These are phyloP conservation scores for Melinaea menophilus DNA, from an alignment of 2,888 invertebrate genomes.

Conservation along the genomic window DNA sequence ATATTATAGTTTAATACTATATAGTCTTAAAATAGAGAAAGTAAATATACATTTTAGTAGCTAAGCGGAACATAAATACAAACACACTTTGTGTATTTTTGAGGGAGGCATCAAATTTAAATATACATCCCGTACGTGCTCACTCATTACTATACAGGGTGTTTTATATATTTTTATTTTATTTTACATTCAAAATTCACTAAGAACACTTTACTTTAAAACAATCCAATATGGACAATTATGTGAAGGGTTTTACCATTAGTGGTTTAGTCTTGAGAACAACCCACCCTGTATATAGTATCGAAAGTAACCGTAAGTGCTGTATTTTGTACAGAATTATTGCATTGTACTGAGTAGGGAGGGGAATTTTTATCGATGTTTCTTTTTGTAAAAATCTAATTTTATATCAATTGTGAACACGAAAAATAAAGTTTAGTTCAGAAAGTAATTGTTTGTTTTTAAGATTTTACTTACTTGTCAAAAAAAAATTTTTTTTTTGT, in stretches of 20 bases:
- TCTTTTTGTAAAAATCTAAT: background rate
- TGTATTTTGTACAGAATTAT: slow-evolving; percentile 75
- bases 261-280: background rate
- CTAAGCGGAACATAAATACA: slow-evolving; percentile 9
- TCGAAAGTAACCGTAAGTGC: slow-evolving; percentile 75
- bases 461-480: no score
- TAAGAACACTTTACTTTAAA: no score
- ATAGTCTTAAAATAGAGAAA: background rate
- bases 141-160: slow-evolving; percentile 61
- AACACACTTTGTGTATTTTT: slow-evolving; percentile 26
- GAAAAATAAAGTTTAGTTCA: no score
- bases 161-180: slow-evolving; percentile 27
- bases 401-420: no score
- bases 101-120: slow-evolving; percentile 61
- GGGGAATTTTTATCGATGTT: slow-evolving; percentile 29
- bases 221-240: no score
- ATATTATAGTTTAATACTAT: no score
- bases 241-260: background rate
- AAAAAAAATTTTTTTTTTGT: no score
- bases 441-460: no score
- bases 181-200: no score
- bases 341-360: slow-evolving; percentile 57
- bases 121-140: slow-evolving; percentile 70
- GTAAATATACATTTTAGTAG: background rate
- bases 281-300: slow-evolving; percentile 47